These are phyloP conservation scores for Syrphus vitripennis DNA, from an alignment of 2,888 invertebrate species.

Conservation along the genomic window DNA sequence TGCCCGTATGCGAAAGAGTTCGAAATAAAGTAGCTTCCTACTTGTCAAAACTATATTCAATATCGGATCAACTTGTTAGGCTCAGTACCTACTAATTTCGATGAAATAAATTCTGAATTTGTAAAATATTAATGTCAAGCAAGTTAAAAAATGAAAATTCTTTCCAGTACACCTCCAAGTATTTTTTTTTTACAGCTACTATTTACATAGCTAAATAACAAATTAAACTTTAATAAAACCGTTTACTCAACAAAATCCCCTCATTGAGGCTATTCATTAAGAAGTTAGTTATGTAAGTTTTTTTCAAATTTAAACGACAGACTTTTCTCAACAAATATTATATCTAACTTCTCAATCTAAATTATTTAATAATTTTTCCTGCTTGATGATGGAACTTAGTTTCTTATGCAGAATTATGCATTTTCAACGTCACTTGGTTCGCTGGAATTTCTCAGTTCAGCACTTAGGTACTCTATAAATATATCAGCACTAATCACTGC, in stretches of 20 bases:
- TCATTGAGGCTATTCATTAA: not conserved
- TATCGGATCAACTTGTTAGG: too few relatives aligned
- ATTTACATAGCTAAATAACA: not conserved
- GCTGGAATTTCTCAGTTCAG: constrained; percentile 35
- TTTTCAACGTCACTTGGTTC: constrained; percentile 13
- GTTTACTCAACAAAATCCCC: not conserved
- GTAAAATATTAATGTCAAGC: too few relatives aligned
- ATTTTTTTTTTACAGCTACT: not conserved
- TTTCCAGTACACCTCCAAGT: not conserved
- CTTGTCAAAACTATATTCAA: too few relatives aligned
- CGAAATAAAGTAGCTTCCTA: too few relatives aligned
- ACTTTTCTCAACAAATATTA: not conserved
- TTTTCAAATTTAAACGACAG: not conserved
- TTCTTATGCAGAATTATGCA: constrained; percentile 19
- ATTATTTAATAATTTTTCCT: constrained; percentile 5
- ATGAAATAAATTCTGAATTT: too few relatives aligned
- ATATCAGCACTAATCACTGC: constrained; percentile 51
- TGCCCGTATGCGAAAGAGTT: too few relatives aligned
- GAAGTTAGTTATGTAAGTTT: not conserved
- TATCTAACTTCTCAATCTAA: not conserved
- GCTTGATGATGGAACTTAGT: not conserved
- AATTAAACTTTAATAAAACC: not conserved
- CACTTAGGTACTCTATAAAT: not conserved
- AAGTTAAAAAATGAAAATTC: not conserved
- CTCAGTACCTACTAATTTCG: too few relatives aligned